Conservation (phyloP, 2,113 vertebrate genomes). For the Alethe castanea region DNA sequence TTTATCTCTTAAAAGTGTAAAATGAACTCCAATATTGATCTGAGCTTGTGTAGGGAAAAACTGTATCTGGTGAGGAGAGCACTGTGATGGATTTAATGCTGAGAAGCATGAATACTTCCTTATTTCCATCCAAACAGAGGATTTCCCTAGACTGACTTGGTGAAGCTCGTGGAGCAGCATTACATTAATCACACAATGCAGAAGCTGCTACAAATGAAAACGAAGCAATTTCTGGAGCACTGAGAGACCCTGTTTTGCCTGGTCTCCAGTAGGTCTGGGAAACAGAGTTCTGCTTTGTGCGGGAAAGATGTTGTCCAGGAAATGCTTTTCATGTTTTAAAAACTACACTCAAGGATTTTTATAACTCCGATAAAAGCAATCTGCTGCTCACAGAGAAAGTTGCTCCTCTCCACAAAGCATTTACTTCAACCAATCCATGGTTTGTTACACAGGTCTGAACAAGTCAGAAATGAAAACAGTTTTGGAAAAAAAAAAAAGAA, state of each 20-base stretch:
- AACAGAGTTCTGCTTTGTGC: conserved; percentile 68
- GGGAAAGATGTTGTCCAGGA: conserved; percentile 68
- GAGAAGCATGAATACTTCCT: neutral
- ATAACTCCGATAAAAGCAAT: conserved; percentile 51
- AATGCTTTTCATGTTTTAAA: conserved; percentile 71
- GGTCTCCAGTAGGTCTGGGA: conserved; percentile 59
- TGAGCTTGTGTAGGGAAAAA: neutral
- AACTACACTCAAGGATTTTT: conserved; percentile 59
- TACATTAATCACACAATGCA: conserved; percentile 21
- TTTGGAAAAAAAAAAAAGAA: neutral
- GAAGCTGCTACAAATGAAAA: conserved; percentile 4
- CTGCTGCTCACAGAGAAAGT: conserved; percentile 25
- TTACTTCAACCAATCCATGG: neutral
- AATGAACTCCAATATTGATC: neutral
- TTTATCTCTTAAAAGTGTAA: neutral
- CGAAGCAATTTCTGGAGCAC: neutral
- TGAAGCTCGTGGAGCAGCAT: neutral
- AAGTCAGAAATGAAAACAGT: neutral
- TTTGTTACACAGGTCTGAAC: neutral
- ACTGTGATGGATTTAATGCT: neutral
- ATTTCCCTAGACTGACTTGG: neutral
- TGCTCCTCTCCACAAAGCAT: neutral
- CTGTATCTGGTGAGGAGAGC: neutral
- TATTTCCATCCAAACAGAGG: neutral
- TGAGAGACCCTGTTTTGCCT: conserved; percentile 39